Percentiles rank a stretch among this genome's conserved stretches.
phyloP scores from a whole-genome alignment of 2,888 invertebrate genomes.

The Ichneumon xanthorius region DNA sequence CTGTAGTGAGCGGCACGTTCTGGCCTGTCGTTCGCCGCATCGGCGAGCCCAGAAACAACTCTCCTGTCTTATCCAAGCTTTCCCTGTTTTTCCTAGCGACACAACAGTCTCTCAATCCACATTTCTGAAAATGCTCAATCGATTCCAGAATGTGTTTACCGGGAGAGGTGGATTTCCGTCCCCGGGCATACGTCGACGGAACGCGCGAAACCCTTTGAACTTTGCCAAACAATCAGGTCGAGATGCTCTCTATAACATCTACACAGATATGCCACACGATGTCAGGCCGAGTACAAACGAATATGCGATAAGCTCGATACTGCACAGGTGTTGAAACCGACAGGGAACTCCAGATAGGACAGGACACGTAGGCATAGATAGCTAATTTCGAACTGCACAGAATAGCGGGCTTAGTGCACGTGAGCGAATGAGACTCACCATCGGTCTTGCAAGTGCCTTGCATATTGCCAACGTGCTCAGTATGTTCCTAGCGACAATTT shows the following conservation, averaged over 20 bases:
- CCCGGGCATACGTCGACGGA: not conserved
- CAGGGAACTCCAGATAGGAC: not conserved
- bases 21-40: not conserved
- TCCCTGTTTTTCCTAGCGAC: not conserved
- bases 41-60: slow-evolving; percentile 23
- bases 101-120: not conserved
- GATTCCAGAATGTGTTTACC: slow-evolving; percentile 3
- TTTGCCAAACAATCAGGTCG: slow-evolving; percentile 8
- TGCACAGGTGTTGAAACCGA: not conserved
- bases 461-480: slow-evolving; percentile 4
- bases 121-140: slow-evolving; percentile 3
- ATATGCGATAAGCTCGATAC: not conserved
- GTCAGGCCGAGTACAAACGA: not conserved
- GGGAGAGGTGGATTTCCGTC: not conserved
- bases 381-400: not conserved
- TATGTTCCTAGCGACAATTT: not conserved
- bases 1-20: not conserved
- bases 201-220: slow-evolving; percentile 21
- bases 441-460: slow-evolving; percentile 1
- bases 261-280: not conserved
- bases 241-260: not conserved
- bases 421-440: not conserved
- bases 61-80: not conserved
- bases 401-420: not conserved
- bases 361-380: not conserved